A percentile compares a stretch with the other conserved stretches of the same genome.
Conservation (phyloP, 2,797 vertebrate species). For the Crocodylus rhombifer region DNA sequence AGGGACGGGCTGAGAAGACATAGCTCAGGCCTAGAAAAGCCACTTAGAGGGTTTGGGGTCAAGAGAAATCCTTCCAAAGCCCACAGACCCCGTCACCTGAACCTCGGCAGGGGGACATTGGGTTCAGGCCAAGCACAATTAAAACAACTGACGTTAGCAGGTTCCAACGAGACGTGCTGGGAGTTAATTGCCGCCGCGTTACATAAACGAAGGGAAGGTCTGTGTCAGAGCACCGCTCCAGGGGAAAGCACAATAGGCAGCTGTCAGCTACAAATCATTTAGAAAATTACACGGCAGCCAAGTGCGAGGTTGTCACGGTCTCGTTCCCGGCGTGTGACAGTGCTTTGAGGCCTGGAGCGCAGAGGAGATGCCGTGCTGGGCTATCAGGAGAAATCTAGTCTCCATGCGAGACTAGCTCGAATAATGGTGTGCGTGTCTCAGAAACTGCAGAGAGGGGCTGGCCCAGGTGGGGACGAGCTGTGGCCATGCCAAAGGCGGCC, state of each 20-base stretch:
- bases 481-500: too few species aligned
- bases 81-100: background rate
- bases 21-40: background rate
- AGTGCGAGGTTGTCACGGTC: background rate
- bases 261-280: background rate
- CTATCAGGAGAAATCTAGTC: too few species aligned
- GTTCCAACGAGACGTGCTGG: background rate
- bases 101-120: constrained; percentile 29
- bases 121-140: constrained; percentile 55
- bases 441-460: too few species aligned
- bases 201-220: constrained; percentile 47
- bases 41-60: background rate
- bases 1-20: too few species aligned
- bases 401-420: too few species aligned
- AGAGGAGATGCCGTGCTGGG: too few species aligned
- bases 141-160: constrained; percentile 43
- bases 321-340: background rate
- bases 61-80: background rate
- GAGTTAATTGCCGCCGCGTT: constrained; percentile 63
- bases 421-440: too few species aligned
- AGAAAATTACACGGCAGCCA: background rate
- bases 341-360: too few species aligned
- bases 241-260: background rate
- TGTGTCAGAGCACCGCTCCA: background rate
- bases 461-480: too few species aligned